Evolutionary conservation across 2,888 invertebrate species (phyloP), one percentile per base, ranked within the genome.

Genomic region (Argyresthia goedartella): DNA sequence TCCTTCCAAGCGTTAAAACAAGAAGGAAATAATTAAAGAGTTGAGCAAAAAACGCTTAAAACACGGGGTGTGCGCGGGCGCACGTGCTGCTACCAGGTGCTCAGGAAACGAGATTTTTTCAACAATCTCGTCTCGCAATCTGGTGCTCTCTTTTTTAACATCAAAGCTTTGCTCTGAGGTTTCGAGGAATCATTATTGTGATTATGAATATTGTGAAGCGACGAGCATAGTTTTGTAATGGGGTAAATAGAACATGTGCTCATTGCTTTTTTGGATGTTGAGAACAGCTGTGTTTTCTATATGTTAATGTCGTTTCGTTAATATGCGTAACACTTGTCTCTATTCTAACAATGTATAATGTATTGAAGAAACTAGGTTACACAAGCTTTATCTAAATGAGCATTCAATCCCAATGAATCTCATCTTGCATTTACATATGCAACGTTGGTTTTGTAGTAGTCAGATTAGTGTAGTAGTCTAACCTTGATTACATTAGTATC

Each of bases 41-140:
- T 48, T 14, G 36, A 14, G 48, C 48, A 48, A 48, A 48, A 48
- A 48, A 48, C 15, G 36, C 15, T 9, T 48, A 48, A 48, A 48
- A 36, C 14, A 48, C 36, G 14, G 48, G 48, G 48, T 36, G 14
- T 48, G 48, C 15, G 35, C 25, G 33, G 11, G 44, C 35, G 48
- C 49, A 49, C 49, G 49, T 49, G 49, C 42, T 42, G 42, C 1
- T 15, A n/a, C 49, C 49, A 49, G 49, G 49, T 49, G 49, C 25
- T 25, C 10, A 41, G 49, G 49, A 49, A 49, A 25, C 36, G 36
- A 14, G 49, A 13, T 39, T 49, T 49, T 49, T 39, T 49, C 25
- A 49, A n/a, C 25, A 48, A 48, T 48, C 48, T 48, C 13, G 48
- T 48, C 48, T 36, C 48, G 48, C 36, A 14, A 25, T 49, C 42